Base-by-base conservation (phyloP, 1,140 invertebrate species). In the Gryon sp. region DNA sequence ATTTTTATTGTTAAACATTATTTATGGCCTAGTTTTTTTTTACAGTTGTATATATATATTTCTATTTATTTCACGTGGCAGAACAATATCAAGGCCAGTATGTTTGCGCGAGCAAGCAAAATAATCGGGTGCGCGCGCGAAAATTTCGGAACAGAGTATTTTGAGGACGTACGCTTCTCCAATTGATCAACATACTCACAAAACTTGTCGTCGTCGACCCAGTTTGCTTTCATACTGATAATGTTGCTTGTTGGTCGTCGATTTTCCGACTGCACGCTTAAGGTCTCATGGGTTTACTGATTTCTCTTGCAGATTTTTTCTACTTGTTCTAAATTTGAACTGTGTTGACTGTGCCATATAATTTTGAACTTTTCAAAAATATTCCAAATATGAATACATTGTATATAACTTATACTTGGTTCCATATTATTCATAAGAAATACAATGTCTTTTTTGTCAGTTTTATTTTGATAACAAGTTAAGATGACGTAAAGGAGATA, bases 31-130 rank as follows among this genome's bases (percentile, higher is more conserved):
- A n/a, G n/a, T n/a, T n/a, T n/a, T n/a, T n/a, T n/a, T n/a, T n/a
- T n/a, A n/a, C n/a, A n/a, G n/a, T n/a, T 28, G 12, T 1, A 7
- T 18, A 57, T 28, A 57, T 57, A 57, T 57, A 41, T 41, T 14
- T 20, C 22, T 43, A 24, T 57, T 57, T 62, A 46, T 46, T 62
- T 48, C 28, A 20, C 12, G 18, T 12, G 26, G 11, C 60, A 9
- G 12, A 59, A 78, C 76, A 77, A 70, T 75, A 82, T 74, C 36
- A 84, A 80, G 76, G 74, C 50, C 78, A 78, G 34, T 57, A 59
- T 80, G 77, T 84, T 84, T 84, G 82, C 74, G 76, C 63, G 50
- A 73, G 62, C 34, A 62, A 75, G 74, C 76, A 79, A 80, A 83
- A 83, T 70, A 81, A 70, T 63, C 50, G 18, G 9, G 11, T n/a